phyloP scores from a whole-genome alignment of 2,888 invertebrate species.

The Morpho achilles region DNA sequence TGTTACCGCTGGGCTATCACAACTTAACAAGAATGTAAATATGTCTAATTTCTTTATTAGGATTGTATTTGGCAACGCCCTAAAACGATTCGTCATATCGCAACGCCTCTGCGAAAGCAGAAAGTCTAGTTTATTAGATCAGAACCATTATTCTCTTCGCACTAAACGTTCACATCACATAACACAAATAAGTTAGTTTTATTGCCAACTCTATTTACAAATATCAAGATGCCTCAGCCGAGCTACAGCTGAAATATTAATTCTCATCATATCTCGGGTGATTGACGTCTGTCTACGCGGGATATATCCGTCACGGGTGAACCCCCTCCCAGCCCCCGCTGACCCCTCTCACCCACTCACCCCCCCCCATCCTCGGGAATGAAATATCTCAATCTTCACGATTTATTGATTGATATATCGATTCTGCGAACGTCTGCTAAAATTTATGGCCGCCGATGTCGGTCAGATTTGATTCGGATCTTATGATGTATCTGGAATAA shows the following conservation, averaged over 20 bases:
- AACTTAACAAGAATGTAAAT: no score
- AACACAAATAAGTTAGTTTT: conserved; percentile 12
- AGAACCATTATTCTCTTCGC: no score
- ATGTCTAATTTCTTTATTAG: no score
- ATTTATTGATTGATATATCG: conserved; percentile 76
- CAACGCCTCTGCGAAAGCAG: not conserved
- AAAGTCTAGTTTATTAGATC: no score
- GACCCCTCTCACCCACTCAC: conserved; percentile 30
- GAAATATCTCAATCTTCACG: conserved; percentile 76
- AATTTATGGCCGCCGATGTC: conserved; percentile 29
- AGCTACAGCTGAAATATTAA: conserved; percentile 61
- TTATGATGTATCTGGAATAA: conserved; percentile 25
- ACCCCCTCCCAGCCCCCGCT: conserved; percentile 45
- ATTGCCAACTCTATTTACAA: conserved; percentile 25
- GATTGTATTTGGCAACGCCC: no score
- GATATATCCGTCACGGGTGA: conserved; percentile 74
- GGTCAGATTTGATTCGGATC: conserved; percentile 34
- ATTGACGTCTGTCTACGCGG: conserved; percentile 75
- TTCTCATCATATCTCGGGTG: conserved; percentile 72
- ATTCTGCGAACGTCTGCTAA: conserved; percentile 39
- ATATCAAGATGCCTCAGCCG: conserved; percentile 44
- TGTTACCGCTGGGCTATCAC: no score
- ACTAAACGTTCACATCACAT: conserved; percentile 7
- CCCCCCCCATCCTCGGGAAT: conserved; percentile 39
- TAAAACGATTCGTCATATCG: not conserved